Evolutionary conservation across 2,888 invertebrate species (phyloP).

Genomic region (Euphydryas editha): DNA sequence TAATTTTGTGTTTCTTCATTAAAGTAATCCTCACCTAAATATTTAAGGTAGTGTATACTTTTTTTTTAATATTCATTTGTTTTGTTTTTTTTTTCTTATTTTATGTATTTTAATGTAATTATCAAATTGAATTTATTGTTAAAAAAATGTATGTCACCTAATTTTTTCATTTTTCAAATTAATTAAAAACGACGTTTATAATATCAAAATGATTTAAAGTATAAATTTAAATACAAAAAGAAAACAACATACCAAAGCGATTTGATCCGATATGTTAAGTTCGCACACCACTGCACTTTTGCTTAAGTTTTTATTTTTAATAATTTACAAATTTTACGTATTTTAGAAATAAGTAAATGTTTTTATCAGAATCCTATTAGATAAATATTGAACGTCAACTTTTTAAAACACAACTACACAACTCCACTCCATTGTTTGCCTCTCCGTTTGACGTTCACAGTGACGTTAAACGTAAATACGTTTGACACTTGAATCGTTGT

Average conservation of each 20-base stretch:
- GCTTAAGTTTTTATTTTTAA: neutral
- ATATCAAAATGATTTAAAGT: neutral
- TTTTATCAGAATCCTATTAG: constrained; percentile 4
- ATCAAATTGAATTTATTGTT: no score
- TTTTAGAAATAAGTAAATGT: neutral
- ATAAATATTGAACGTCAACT: constrained; percentile 12
- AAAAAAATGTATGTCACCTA: no score
- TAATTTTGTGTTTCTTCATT: no score
- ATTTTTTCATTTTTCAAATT: neutral
- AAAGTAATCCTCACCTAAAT: no score
- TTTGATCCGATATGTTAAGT: neutral
- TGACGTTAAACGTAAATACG: neutral
- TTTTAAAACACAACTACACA: constrained; percentile 16
- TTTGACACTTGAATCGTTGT: neutral
- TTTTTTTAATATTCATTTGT: no score
- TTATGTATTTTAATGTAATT: no score
- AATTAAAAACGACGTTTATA: neutral
- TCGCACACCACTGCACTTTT: neutral
- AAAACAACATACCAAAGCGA: neutral
- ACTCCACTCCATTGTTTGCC: constrained; percentile 34
- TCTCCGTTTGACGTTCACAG: constrained; percentile 25
- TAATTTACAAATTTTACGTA: neutral
- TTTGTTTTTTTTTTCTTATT: no score
- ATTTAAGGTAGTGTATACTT: no score
- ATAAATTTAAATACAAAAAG: neutral